Percentiles rank a stretch among this genome's conserved stretches.
Evolutionary conservation across 2,113 vertebrate species (phyloP).

Genomic region (Felis chaus): DNA sequence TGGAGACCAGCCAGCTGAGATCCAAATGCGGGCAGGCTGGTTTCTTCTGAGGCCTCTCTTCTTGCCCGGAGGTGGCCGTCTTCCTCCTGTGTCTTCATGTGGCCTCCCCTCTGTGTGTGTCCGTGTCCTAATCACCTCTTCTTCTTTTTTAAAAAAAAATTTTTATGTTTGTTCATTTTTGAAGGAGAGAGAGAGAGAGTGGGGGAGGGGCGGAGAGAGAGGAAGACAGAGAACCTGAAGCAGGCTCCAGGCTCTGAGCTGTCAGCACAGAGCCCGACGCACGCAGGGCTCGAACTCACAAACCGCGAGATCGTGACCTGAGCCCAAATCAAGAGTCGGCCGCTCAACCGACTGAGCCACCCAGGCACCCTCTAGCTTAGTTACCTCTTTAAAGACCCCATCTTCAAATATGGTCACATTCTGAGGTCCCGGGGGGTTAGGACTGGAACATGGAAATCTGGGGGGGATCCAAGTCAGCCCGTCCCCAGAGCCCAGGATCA

Average conservation of each 20-base stretch:
- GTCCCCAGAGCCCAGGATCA: not conserved
- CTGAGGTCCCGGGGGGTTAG: not conserved
- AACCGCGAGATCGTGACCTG: too few species aligned
- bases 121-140: not conserved
- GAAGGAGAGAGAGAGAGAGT: too few species aligned
- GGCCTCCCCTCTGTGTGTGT: not conserved
- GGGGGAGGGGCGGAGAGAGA: too few species aligned
- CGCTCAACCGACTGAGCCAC: too few species aligned
- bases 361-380: not conserved
- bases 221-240: too few species aligned
- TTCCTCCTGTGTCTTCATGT: not conserved
- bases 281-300: too few species aligned
- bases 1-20: not conserved
- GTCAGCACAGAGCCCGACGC: too few species aligned
- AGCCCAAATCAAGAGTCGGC: too few species aligned
- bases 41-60: not conserved
- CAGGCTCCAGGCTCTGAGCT: too few species aligned
- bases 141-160: not conserved
- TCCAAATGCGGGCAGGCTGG: not conserved
- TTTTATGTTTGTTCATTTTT: too few species aligned
- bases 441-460: not conserved
- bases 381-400: not conserved
- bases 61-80: rapidly evolving
- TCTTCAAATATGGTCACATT: not conserved
- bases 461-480: not conserved